Conservation (phyloP, 2,888 invertebrate species). For the Ophion obscuratus region DNA sequence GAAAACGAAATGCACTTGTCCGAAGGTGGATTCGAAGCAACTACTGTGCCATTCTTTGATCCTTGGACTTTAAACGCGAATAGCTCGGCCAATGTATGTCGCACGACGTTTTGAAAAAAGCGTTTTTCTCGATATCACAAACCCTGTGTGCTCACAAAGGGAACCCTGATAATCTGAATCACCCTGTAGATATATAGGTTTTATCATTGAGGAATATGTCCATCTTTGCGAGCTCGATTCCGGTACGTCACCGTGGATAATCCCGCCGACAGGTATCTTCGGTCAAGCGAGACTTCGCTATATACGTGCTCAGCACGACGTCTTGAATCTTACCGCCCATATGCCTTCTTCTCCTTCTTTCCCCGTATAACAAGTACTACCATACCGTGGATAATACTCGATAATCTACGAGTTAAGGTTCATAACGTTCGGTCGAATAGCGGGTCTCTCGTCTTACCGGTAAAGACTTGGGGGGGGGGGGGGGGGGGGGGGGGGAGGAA, state of each 20-base stretch:
- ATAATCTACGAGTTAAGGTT: constrained; percentile 67
- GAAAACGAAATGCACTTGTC: too few species aligned
- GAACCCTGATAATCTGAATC: background rate
- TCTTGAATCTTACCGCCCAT: constrained; percentile 49
- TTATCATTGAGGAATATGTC: constrained; percentile 54
- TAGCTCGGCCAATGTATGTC: too few species aligned
- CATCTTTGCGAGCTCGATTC: constrained; percentile 42
- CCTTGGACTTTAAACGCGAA: too few species aligned
- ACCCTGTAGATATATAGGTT: background rate
- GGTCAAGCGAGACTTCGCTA: constrained; percentile 63
- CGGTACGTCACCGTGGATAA: constrained; percentile 59
- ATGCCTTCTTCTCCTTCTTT: constrained; percentile 26
- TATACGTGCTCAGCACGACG: constrained; percentile 48
- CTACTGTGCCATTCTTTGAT: too few species aligned
- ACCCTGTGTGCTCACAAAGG: too few species aligned
- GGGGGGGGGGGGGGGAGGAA: background rate
- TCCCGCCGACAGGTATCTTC: constrained; percentile 67
- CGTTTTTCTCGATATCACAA: too few species aligned
- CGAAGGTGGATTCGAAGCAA: too few species aligned
- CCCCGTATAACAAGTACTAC: constrained; percentile 53
- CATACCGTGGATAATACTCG: constrained; percentile 64
- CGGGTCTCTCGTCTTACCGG: constrained; percentile 56
- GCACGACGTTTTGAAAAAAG: too few species aligned
- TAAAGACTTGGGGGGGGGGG: constrained; percentile 21
- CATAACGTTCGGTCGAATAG: constrained; percentile 67